phyloP scores from a whole-genome alignment of 2,888 invertebrate species.

The Ditula angustiorana region DNA sequence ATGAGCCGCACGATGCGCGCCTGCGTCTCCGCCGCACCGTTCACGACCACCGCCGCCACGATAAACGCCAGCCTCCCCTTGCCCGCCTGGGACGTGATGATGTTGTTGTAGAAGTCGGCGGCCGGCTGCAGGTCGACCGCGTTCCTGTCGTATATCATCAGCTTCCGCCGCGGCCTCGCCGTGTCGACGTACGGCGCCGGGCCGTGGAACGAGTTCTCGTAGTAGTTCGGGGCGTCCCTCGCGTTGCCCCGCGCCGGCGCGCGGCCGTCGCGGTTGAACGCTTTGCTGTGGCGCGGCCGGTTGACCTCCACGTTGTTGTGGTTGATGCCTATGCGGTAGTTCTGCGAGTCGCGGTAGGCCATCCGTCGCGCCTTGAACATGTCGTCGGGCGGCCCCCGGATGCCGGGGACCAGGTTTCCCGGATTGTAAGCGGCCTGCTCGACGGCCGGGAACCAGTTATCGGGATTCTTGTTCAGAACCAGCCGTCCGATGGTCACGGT shows the following conservation, averaged over 20 bases:
- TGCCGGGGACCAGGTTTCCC: conserved; percentile 70
- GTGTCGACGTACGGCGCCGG: conserved; percentile 87
- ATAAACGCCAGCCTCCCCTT: too few relatives aligned
- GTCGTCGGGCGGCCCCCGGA: conserved; percentile 59
- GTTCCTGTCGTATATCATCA: too few relatives aligned
- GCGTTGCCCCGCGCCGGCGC: conserved; percentile 91
- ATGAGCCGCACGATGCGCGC: too few relatives aligned
- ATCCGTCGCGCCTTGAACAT: conserved; percentile 2
- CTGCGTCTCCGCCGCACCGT: too few relatives aligned
- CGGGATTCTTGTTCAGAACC: conserved; percentile 87
- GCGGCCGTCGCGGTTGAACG: conserved; percentile 74
- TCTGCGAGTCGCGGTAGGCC: neutral
- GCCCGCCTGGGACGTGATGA: too few relatives aligned
- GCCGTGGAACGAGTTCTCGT: conserved; percentile 96
- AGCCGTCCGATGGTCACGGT: conserved; percentile 92
- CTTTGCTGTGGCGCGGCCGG: neutral
- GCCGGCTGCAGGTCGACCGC: too few relatives aligned
- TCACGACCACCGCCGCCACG: too few relatives aligned
- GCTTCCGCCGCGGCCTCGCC: too few relatives aligned
- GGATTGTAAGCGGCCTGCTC: conserved; percentile 66
- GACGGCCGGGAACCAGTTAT: conserved; percentile 60
- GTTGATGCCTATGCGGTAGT: neutral
- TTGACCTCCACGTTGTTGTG: neutral
- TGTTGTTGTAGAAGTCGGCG: too few relatives aligned
- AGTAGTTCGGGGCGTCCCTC: conserved; percentile 95